These are phyloP conservation scores for Astreopora myriophthalma DNA, from an alignment of 64 coral and sea anemone species.

Conservation along the genomic window DNA sequence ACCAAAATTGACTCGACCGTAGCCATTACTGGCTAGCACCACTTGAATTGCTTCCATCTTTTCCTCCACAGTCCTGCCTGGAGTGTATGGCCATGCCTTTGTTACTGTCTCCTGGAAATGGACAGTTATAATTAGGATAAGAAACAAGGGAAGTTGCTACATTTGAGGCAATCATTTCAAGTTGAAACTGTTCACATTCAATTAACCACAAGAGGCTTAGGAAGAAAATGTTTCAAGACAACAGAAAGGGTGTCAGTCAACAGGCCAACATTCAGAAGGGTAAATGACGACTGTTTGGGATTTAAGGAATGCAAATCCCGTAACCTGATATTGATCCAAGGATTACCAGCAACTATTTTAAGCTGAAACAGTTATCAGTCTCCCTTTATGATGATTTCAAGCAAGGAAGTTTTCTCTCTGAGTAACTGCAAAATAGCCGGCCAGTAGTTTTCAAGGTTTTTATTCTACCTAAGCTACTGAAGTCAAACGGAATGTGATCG, in stretches of 20 bases:
- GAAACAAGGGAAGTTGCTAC: not conserved
- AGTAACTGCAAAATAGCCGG: too few relatives aligned
- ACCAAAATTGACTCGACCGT: slow-evolving; percentile 50
- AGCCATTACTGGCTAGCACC: not conserved
- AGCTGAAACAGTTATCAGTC: slow-evolving; percentile 10
- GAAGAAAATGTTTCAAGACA: not conserved
- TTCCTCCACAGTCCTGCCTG: slow-evolving; percentile 77
- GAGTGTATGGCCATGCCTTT: slow-evolving; percentile 63
- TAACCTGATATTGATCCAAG: slow-evolving; percentile 15
- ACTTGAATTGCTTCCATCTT: slow-evolving; percentile 56
- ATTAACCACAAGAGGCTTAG: not conserved
- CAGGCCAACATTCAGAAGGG: not conserved
- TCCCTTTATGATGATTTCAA: not conserved
- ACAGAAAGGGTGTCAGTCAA: not conserved
- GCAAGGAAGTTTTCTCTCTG: not conserved
- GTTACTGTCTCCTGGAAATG: slow-evolving; percentile 67
- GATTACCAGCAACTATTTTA: slow-evolving; percentile 5
- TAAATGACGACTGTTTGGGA: not conserved
- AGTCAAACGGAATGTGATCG: not conserved
- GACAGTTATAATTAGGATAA: too few relatives aligned
- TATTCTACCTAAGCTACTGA: not conserved
- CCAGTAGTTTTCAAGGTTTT: not conserved
- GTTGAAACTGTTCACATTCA: not conserved
- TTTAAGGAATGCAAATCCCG: slow-evolving; percentile 16
- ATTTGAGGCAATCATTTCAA: not conserved